phyloP scores from a whole-genome alignment of 2,888 invertebrate species.

The Drosophila basisetae region DNA sequence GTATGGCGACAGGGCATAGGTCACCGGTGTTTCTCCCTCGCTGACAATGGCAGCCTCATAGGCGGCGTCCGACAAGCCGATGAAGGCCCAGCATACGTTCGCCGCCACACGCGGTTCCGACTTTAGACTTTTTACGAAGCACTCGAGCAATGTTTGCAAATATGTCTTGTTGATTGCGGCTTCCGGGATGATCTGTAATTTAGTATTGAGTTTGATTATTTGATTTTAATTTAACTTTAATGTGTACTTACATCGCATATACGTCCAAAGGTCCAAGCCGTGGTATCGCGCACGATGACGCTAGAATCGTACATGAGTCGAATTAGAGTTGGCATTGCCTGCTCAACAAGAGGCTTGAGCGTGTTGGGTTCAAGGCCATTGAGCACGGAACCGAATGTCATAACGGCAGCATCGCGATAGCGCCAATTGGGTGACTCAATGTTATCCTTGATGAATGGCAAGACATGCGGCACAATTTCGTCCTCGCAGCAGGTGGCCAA shows the following conservation, averaged over 20 bases:
- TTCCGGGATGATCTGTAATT: constrained; percentile 91
- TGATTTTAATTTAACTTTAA: not conserved
- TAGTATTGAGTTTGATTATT: not conserved
- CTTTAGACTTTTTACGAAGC: constrained; percentile 93
- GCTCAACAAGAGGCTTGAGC: constrained; percentile 96
- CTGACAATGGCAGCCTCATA: constrained; percentile 93
- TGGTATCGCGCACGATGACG: constrained; percentile 97
- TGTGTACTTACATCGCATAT: constrained; percentile 92
- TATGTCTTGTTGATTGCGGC: constrained; percentile 95
- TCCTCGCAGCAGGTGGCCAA: constrained; percentile 99
- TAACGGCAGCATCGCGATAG: constrained; percentile 97
- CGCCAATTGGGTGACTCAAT: constrained; percentile 97
- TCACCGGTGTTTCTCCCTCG: constrained; percentile 90
- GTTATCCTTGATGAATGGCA: constrained; percentile 98
- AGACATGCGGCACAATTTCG: constrained; percentile 96
- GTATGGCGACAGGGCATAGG: constrained; percentile 96
- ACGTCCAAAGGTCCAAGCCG: constrained; percentile 99
- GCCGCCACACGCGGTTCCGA: constrained; percentile 98
- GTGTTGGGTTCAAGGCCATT: constrained; percentile 95
- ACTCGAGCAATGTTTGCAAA: constrained; percentile 92
- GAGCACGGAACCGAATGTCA: constrained; percentile 98
- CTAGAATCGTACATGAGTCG: constrained; percentile 97
- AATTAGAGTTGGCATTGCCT: constrained; percentile 98
- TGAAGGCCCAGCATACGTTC: constrained; percentile 99
- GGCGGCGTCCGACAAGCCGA: constrained; percentile 97